These are phyloP conservation scores for Macropodus opercularis DNA, from an alignment of 2,797 vertebrate genomes.

Conservation along the genomic window DNA sequence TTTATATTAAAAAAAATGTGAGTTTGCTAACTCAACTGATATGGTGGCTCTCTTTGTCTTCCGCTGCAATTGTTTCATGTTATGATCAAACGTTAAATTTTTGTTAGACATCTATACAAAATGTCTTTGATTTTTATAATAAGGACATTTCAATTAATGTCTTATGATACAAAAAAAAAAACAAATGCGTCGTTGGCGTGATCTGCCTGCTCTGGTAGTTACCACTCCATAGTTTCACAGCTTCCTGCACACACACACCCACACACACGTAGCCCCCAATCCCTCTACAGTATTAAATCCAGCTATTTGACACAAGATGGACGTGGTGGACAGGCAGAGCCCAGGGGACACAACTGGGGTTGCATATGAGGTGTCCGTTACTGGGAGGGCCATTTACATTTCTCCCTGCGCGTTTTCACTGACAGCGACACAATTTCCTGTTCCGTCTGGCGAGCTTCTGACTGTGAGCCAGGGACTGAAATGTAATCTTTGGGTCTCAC, in stretches of 20 bases:
- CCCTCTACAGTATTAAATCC: slow-evolving; percentile 75
- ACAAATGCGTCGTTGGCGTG: slow-evolving; percentile 4
- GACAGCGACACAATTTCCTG: slow-evolving; percentile 88
- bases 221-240: slow-evolving; percentile 38
- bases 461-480: slow-evolving; percentile 80
- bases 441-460: slow-evolving; percentile 83
- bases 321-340: slow-evolving; percentile 76
- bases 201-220: slow-evolving; percentile 29
- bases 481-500: slow-evolving; percentile 82
- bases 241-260: slow-evolving; percentile 36
- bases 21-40: slow-evolving; percentile 63
- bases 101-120: slow-evolving; percentile 6
- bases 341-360: slow-evolving; percentile 76
- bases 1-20: slow-evolving; percentile 64
- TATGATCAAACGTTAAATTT: slow-evolving; percentile 31
- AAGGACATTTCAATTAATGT: slow-evolving; percentile 26
- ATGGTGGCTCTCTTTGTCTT: slow-evolving; percentile 28
- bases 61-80: slow-evolving; percentile 16
- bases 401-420: slow-evolving; percentile 78
- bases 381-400: slow-evolving; percentile 83
- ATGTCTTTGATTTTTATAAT: slow-evolving; percentile 18
- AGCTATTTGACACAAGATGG: slow-evolving; percentile 83
- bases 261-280: slow-evolving; percentile 18
- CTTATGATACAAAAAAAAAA: background rate
- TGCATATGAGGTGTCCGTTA: slow-evolving; percentile 80